These are phyloP conservation scores for Lagopus leucura DNA, from an alignment of 2,113 vertebrate genomes.

Conservation along the genomic window DNA sequence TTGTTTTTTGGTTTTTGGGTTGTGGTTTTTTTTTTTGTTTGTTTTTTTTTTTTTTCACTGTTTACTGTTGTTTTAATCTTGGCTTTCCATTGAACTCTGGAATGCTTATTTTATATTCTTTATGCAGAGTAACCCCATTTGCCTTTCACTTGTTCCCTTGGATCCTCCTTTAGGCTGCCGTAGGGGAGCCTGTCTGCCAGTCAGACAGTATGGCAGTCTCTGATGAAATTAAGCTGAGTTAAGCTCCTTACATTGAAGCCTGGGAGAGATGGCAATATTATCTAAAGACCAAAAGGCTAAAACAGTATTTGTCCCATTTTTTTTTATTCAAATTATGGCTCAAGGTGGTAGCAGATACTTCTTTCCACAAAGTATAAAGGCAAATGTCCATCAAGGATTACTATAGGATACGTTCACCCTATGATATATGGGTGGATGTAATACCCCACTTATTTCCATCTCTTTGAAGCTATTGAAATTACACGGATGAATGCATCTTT, in stretches of 20 bases:
- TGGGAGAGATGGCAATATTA: constrained; percentile 30
- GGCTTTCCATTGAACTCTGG: not conserved
- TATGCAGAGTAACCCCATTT: not conserved
- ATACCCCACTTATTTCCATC: not conserved
- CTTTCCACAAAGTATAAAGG: not conserved
- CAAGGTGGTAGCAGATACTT: not conserved
- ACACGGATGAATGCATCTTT: not conserved
- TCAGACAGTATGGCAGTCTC: not conserved
- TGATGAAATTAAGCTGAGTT: constrained; percentile 65
- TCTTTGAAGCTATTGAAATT: not conserved
- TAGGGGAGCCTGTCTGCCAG: constrained; percentile 5
- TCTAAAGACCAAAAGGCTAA: constrained; percentile 51
- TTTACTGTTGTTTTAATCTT: not conserved
- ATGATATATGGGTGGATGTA: not conserved
- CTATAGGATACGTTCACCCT: not conserved
- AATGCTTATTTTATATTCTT: constrained; percentile 35
- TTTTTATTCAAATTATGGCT: not conserved
- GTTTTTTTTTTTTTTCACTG: not conserved
- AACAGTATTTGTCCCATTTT: not conserved
- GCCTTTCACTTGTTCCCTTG: constrained; percentile 11
- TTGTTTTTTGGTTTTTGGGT: not conserved
- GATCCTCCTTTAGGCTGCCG: not conserved
- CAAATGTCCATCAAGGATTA: not conserved
- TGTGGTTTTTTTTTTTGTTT: not conserved
- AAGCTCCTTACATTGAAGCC: constrained; percentile 54